These are phyloP conservation scores for Felis chaus DNA, from an alignment of 2,113 vertebrate species.

Conservation along the genomic window DNA sequence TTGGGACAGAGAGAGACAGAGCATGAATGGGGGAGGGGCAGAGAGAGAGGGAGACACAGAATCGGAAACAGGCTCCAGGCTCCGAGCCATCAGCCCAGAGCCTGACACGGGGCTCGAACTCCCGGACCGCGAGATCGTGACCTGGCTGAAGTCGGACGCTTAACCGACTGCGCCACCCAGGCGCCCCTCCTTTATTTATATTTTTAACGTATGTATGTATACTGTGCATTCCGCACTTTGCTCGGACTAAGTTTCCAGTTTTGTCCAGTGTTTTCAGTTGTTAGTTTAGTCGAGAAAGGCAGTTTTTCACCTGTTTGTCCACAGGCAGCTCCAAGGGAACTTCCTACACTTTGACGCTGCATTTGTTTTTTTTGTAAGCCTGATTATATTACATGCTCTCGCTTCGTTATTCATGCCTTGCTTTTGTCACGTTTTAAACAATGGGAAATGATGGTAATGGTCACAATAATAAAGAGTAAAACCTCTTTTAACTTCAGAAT, in stretches of 20 bases:
- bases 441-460: neutral
- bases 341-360: neutral
- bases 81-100: no score
- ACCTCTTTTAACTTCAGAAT: neutral
- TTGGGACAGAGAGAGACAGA: no score
- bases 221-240: neutral
- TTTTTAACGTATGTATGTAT: neutral
- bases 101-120: no score
- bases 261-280: neutral
- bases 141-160: no score
- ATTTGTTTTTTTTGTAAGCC: neutral
- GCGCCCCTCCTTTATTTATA: constrained; percentile 18
- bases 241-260: neutral
- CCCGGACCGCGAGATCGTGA: no score
- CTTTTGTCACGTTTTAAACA: neutral
- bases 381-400: neutral
- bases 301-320: neutral
- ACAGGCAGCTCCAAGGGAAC: neutral
- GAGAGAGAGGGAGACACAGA: no score
- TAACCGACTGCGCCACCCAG: no score
- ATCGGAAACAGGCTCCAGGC: no score
- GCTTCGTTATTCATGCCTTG: neutral
- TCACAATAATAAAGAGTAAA: neutral
- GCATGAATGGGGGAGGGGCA: no score
- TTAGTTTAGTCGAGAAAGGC: neutral